Evolutionary conservation across 2,888 invertebrate species (phyloP), one percentile per base, ranked within the genome.

Genomic region (Trachelus tabidus): DNA sequence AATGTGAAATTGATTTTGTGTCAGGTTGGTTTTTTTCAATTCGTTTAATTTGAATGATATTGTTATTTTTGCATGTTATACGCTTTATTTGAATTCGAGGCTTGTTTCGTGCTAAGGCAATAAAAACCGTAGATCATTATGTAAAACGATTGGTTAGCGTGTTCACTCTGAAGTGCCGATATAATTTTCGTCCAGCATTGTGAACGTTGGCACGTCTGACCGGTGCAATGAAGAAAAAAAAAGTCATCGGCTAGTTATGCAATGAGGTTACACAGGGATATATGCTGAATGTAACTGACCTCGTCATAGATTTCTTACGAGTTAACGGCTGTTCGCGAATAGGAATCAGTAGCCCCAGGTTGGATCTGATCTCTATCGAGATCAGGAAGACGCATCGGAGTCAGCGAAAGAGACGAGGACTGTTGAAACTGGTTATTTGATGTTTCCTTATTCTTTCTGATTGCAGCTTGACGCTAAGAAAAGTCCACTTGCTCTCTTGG

Each of bases 381-480:
- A 75, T 73, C 76, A 78, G 74, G 30, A 71, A 30, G 68, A 76
- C 37, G 12, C 71, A 68, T 12, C 11, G 3, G 68, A 75, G 68
- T 11, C 12, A 30, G 68, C 6, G 30, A 75, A 31, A 12, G 34
- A 40, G 12, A 34, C 9, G 23, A 23, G 0, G 56, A 56, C 71
- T 80, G 68, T 4, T 71, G 30, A 37, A 37, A 34, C 56, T 33
- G 37, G 35, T 76, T 76, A 9, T 12, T 31, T 73, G 73, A 69
- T 4, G 23, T 76, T 80, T 35, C 71, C 81, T 81, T 86, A 82
- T 83, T 84, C 85, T 92, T 93, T 92, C 93, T 93, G 92, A 56
- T 96, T 96, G 84, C 95, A 98, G 98, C 94, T 98, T 94, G 98
- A 98, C 93, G 97, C 98, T 84, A 98, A 98, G 94, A 98, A 98